phyloP scores from a whole-genome alignment of 2,888 invertebrate genomes.

The Lasioglossum villosulum region DNA sequence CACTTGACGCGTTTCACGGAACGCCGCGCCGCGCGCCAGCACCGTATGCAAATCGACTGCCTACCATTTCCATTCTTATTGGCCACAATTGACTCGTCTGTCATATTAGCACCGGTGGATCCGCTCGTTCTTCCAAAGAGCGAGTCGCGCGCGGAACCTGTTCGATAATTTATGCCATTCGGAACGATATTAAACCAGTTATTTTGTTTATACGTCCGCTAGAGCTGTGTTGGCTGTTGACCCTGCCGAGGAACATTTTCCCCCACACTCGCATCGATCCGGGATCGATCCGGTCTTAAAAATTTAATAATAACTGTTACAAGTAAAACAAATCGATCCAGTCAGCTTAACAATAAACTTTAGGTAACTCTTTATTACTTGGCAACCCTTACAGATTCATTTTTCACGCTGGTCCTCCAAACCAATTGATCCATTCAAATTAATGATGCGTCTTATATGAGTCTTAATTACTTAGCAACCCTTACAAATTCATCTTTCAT shows the following conservation, averaged over 20 bases:
- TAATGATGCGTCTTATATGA: too few relatives aligned
- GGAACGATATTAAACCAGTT: constrained; percentile 56
- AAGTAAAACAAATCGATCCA: too few relatives aligned
- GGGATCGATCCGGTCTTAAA: too few relatives aligned
- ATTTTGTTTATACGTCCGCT: constrained; percentile 50
- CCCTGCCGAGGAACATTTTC: constrained; percentile 33
- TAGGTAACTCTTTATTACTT: too few relatives aligned
- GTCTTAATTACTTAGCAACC: too few relatives aligned
- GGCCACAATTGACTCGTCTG: constrained; percentile 56
- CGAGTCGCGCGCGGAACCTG: constrained; percentile 38
- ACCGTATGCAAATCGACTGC: constrained; percentile 17
- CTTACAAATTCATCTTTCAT: too few relatives aligned
- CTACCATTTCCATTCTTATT: constrained; percentile 38
- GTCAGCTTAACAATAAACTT: too few relatives aligned
- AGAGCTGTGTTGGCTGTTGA: constrained; percentile 49
- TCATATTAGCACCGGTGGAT: constrained; percentile 49
- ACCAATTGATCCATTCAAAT: too few relatives aligned
- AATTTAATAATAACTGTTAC: not conserved
- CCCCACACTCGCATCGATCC: not conserved
- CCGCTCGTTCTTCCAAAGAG: constrained; percentile 32
- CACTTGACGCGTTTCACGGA: constrained; percentile 5
- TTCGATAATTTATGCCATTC: constrained; percentile 51
- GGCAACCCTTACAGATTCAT: too few relatives aligned
- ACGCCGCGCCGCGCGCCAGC: not conserved
- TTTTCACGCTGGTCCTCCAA: too few relatives aligned